phyloP scores from a whole-genome alignment of 2,888 invertebrate species.

The Phrixothrix hirtus region DNA sequence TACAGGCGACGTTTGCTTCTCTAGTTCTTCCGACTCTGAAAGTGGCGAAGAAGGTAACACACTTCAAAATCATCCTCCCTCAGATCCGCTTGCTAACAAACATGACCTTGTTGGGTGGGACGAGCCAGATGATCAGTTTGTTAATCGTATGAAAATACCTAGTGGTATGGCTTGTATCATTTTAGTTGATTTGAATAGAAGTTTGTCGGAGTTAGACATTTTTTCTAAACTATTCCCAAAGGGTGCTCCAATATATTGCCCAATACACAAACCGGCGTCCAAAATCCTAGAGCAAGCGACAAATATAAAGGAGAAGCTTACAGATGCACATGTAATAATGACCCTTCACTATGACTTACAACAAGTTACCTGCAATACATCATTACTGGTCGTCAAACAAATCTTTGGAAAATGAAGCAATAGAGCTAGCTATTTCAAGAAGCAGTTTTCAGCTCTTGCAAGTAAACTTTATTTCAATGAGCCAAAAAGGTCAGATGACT shows the following conservation, averaged over 20 bases:
- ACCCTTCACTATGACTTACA: neutral
- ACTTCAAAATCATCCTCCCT: too few species aligned
- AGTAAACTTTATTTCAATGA: neutral
- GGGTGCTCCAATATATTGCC: neutral
- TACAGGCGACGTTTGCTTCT: neutral
- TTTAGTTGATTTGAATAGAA: too few species aligned
- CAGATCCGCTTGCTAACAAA: neutral
- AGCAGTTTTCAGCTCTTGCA: neutral
- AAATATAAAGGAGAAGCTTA: too few species aligned
- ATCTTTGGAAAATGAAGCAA: neutral
- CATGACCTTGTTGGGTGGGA: neutral
- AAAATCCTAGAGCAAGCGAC: neutral
- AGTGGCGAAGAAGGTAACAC: too few species aligned
- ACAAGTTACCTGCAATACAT: neutral
- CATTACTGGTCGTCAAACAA: conserved; percentile 1
- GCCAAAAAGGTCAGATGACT: neutral
- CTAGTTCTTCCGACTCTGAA: neutral
- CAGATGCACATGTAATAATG: conserved; percentile 1
- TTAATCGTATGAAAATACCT: neutral
- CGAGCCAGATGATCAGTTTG: neutral
- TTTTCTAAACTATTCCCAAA: neutral
- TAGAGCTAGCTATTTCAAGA: neutral
- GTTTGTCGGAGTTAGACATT: neutral
- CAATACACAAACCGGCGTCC: neutral
- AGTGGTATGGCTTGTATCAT: neutral